These are phyloP conservation scores for cat (Felis catus) DNA, from an alignment of 2,113 vertebrate genomes.

Conservation along the genomic window DNA sequence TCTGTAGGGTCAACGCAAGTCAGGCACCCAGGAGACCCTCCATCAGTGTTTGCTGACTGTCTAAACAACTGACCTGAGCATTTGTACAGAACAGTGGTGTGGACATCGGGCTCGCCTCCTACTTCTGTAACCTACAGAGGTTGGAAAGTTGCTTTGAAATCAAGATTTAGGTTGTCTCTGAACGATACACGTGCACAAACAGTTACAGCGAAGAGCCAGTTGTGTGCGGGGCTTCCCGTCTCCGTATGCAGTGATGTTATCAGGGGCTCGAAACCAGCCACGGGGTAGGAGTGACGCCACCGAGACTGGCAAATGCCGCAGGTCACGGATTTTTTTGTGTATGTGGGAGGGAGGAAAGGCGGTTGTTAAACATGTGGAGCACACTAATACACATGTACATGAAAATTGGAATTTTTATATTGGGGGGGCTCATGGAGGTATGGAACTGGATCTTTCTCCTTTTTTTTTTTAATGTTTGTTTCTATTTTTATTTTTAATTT, in stretches of 20 bases:
- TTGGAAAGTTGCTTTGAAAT: neutral
- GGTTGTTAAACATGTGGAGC: neutral
- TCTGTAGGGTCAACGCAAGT: neutral
- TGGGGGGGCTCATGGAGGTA: neutral
- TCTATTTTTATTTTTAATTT: no score
- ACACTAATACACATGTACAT: neutral
- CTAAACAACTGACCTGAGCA: fast-evolving
- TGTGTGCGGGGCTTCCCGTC: neutral
- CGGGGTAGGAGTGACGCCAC: neutral
- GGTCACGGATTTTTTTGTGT: no score
- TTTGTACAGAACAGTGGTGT: neutral
- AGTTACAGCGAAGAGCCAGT: fast-evolving
- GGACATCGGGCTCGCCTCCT: neutral
- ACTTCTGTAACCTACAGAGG: neutral
- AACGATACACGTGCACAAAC: neutral
- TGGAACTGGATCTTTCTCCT: neutral
- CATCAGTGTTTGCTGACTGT: neutral
- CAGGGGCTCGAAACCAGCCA: neutral
- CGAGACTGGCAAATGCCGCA: neutral
- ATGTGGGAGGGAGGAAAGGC: neutral
- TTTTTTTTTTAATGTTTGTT: neutral
- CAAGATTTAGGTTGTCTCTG: neutral
- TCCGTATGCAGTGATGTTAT: fast-evolving
- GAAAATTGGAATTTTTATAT: neutral
- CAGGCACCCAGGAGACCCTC: neutral